Evolutionary conservation across 2,888 invertebrate species (phyloP), one percentile per base, ranked within the genome.

Genomic region (Sarcophaga variegata): DNA sequence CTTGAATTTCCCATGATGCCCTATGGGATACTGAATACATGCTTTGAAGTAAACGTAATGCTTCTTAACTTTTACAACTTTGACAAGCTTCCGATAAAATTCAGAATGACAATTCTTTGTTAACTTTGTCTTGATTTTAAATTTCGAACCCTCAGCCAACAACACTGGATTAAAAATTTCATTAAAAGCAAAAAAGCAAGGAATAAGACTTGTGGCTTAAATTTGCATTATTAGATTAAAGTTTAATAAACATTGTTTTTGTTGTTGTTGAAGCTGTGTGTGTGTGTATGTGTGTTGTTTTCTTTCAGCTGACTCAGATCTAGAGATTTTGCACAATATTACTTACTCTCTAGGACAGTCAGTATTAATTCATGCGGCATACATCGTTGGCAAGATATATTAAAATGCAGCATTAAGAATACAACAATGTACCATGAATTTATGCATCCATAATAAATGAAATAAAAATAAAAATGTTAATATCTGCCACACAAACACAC

Each of bases 401-500:
- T 80, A 17, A 64, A 54, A 22, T 27, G 71, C 60, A 54, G 54
- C 54, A 54, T 37, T 37, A 37, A 5, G 54, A 4, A 70, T 22
- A 71, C 71, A 86, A 54, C 71, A 86, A 54, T 62, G 25, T 64
- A 66, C 37, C 69, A 72, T 81, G 64, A 67, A 85, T 85, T 49
- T 79, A 87, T 83, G 74, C 80, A 86, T 81, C 69, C 25, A 45
- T 67, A 79, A 81, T 81, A 87, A 83, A 86, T 83, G 76, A 70
- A 82, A 82, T 78, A 66, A 82, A 82, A 83, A 83, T 86, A 83
- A 83, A 87, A 83, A 87, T 86, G 86, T 74, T 83, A 86, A 86
- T 83, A 81, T 70, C 75, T 84, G 66, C 83, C 83, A 87, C 83
- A 87, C 81, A 14, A 0, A 14, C 49, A 14, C 12, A 37, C 45